These are phyloP conservation scores for Hippoglossus hippoglossus DNA, from an alignment of 2,797 vertebrate genomes.

Conservation along the genomic window DNA sequence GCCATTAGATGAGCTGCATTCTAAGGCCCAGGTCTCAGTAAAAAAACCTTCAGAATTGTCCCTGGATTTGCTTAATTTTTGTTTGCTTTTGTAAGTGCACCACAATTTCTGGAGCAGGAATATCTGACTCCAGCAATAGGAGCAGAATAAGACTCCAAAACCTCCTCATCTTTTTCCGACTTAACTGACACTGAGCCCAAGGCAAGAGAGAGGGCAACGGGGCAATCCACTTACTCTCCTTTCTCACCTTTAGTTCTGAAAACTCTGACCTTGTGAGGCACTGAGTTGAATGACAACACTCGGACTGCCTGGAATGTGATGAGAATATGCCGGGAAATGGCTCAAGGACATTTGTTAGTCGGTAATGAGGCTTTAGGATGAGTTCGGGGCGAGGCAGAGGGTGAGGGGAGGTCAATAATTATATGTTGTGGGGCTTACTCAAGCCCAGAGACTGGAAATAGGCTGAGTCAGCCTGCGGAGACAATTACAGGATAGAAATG, in stretches of 20 bases:
- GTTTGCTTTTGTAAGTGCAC: no score
- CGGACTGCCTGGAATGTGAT: slow-evolving; percentile 15
- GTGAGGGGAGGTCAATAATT: slow-evolving; percentile 41
- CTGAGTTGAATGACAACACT: slow-evolving; percentile 18
- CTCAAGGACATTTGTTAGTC: slow-evolving; percentile 27
- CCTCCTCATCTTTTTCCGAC: no score
- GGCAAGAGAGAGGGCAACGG: slow-evolving; percentile 14
- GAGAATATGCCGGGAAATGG: slow-evolving; percentile 32
- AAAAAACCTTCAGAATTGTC: not conserved
- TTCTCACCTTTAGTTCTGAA: slow-evolving; percentile 24
- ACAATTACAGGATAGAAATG: slow-evolving; percentile 65
- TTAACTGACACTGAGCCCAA: slow-evolving; percentile 1
- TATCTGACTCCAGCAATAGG: no score
- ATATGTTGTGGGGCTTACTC: slow-evolving; percentile 52
- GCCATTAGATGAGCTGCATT: not conserved
- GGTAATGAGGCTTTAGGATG: slow-evolving; percentile 32
- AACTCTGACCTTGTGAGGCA: not conserved
- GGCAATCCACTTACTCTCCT: slow-evolving; percentile 9
- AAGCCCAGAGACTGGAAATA: slow-evolving; percentile 42
- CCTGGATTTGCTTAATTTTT: no score
- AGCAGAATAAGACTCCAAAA: no score
- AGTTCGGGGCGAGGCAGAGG: not conserved
- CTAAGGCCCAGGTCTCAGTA: not conserved
- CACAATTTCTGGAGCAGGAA: no score
- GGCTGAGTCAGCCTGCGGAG: slow-evolving; percentile 55